Percentiles rank a stretch among this genome's conserved stretches.
Conservation (phyloP, 2,888 invertebrate genomes). For the Oscheius sp. region DNA sequence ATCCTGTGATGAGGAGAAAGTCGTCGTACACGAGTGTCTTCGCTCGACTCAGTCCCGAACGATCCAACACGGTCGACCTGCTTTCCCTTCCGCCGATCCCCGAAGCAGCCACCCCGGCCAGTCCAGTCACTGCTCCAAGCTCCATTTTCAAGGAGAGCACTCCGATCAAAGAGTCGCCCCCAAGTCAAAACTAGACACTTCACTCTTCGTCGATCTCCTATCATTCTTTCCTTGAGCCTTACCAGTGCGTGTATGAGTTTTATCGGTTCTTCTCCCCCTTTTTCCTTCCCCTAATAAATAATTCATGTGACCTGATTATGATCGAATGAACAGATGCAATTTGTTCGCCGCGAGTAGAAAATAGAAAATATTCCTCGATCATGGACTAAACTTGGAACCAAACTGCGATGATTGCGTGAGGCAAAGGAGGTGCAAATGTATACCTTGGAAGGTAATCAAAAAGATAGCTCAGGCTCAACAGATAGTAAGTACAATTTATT, state of each 20-base stretch:
- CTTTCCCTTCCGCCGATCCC: constrained; percentile 58
- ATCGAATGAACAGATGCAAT: constrained; percentile 8
- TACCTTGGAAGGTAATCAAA: too few relatives aligned
- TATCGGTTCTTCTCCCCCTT: constrained; percentile 1
- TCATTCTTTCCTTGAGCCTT: constrained; percentile 17
- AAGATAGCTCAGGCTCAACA: too few relatives aligned
- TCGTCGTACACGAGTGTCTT: constrained; percentile 41
- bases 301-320: constrained; percentile 15
- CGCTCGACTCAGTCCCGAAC: constrained; percentile 29
- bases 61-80: constrained; percentile 42
- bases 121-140: constrained; percentile 42
- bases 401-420: too few relatives aligned
- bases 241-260: constrained; percentile 24
- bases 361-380: too few relatives aligned
- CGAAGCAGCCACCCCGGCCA: constrained; percentile 58
- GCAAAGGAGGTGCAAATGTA: too few relatives aligned
- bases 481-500: constrained; percentile 7
- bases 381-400: too few relatives aligned
- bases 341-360: not conserved
- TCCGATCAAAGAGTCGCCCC: constrained; percentile 11
- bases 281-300: constrained; percentile 8
- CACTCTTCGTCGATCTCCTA: constrained; percentile 7
- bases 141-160: constrained; percentile 41
- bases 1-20: constrained; percentile 51
- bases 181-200: not conserved